phyloP scores from a whole-genome alignment of 2,113 vertebrate species.

The Carollia perspicillata region DNA sequence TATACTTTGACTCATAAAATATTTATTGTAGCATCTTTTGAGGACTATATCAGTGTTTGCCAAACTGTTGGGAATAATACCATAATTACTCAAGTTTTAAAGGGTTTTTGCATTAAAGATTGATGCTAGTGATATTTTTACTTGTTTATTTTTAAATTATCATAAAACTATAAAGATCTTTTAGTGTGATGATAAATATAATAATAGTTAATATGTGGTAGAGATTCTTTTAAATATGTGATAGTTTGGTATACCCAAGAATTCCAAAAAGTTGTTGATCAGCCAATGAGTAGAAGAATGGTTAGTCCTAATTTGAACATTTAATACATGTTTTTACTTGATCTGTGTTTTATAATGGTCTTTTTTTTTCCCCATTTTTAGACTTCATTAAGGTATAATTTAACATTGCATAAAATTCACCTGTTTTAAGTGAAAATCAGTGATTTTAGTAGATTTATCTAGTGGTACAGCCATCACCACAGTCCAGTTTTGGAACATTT shows the following conservation, averaged over 20 bases:
- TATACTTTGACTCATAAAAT: not conserved
- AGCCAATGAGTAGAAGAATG: not conserved
- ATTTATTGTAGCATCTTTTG: slow-evolving; percentile 11
- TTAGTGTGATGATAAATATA: not conserved
- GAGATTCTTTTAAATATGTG: not conserved
- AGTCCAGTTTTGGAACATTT: not conserved
- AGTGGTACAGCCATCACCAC: not conserved
- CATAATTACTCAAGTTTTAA: not conserved
- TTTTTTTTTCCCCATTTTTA: not conserved
- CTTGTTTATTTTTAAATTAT: slow-evolving; percentile 11
- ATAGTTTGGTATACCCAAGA: not conserved
- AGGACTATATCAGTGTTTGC: not conserved
- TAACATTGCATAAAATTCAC: not conserved
- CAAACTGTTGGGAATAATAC: not conserved
- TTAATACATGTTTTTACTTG: not conserved
- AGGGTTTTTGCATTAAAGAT: not conserved
- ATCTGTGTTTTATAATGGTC: not conserved
- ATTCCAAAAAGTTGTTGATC: not conserved
- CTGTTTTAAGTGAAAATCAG: not conserved
- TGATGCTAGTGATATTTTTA: not conserved
- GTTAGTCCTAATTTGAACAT: not conserved
- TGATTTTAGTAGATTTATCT: not conserved
- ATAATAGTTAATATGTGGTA: not conserved
- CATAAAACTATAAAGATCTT: not conserved
- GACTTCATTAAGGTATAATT: not conserved